Evolutionary conservation across 1,140 invertebrate genomes (phyloP).

Genomic region (Pachyrhynchus sulphureomaculatus): DNA sequence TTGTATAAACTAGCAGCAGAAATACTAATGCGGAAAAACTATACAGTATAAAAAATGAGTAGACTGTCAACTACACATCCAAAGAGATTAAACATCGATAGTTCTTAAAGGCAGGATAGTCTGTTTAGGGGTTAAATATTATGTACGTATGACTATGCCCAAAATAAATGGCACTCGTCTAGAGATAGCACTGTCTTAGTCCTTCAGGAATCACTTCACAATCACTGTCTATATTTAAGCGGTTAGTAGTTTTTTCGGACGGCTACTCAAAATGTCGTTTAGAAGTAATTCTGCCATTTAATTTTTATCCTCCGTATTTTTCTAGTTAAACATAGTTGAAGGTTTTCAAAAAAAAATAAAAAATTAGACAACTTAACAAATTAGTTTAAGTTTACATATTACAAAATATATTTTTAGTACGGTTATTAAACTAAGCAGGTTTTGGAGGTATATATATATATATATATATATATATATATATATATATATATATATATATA

Average conservation of each 20-base stretch:
- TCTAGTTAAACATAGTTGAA: not conserved
- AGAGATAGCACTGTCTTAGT: conserved; percentile 39
- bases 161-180: conserved; percentile 37
- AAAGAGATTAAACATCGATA: conserved; percentile 48
- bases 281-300: conserved; percentile 40
- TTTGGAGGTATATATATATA: no score
- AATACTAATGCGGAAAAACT: conserved; percentile 45
- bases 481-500: no score
- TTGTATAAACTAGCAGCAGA: conserved; percentile 45
- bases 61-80: conserved; percentile 49
- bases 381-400: no score
- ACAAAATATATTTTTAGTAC: no score
- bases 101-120: conserved; percentile 47
- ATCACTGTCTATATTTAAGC: conserved; percentile 34
- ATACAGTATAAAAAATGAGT: conserved; percentile 51
- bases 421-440: no score
- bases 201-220: conserved; percentile 41
- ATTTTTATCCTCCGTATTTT: conserved; percentile 8
- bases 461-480: no score
- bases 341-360: no score
- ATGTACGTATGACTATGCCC: conserved; percentile 34
- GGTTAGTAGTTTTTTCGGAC: conserved; percentile 35
- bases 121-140: conserved; percentile 35
- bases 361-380: no score
- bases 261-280: conserved; percentile 35